Conservation (phyloP, 2,797 vertebrate genomes). For the Oreochromis mossambicus region DNA sequence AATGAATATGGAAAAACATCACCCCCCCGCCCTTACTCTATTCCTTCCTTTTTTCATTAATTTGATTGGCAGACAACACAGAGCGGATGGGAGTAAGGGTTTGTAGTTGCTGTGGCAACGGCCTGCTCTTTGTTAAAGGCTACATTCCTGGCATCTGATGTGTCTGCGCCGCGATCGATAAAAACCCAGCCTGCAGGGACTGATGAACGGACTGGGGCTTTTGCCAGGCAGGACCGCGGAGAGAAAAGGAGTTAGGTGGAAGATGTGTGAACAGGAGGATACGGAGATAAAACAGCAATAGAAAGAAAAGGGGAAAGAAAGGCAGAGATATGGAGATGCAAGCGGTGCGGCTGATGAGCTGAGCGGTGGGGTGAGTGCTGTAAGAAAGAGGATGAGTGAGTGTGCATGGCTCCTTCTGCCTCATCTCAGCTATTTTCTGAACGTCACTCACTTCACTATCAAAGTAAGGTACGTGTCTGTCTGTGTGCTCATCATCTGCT, state of each 20-base stretch:
- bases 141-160: constrained; percentile 76
- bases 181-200: constrained; percentile 59
- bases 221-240: constrained; percentile 39
- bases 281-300: constrained; percentile 35
- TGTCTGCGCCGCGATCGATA: constrained; percentile 70
- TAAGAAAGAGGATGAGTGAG: constrained; percentile 6
- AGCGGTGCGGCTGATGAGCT: constrained; percentile 36
- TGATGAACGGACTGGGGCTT: constrained; percentile 52
- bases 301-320: not conserved
- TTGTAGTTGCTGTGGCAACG: constrained; percentile 80
- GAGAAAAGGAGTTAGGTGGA: constrained; percentile 42
- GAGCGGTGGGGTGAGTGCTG: constrained; percentile 45
- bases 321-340: constrained; percentile 31
- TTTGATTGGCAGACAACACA: constrained; percentile 73
- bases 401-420: constrained; percentile 9
- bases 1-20: constrained; percentile 34
- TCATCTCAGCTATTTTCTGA: constrained; percentile 54
- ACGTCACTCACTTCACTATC: constrained; percentile 53
- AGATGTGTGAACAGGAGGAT: constrained; percentile 44
- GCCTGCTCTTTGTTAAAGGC: constrained; percentile 76
- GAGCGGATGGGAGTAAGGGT: constrained; percentile 70
- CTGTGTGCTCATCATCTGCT: constrained; percentile 38
- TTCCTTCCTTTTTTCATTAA: constrained; percentile 62
- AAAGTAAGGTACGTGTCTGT: constrained; percentile 44
- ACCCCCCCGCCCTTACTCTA: constrained; percentile 5